Base-by-base conservation (phyloP, 2,888 invertebrate species). In the Eristalis arbustorum region DNA sequence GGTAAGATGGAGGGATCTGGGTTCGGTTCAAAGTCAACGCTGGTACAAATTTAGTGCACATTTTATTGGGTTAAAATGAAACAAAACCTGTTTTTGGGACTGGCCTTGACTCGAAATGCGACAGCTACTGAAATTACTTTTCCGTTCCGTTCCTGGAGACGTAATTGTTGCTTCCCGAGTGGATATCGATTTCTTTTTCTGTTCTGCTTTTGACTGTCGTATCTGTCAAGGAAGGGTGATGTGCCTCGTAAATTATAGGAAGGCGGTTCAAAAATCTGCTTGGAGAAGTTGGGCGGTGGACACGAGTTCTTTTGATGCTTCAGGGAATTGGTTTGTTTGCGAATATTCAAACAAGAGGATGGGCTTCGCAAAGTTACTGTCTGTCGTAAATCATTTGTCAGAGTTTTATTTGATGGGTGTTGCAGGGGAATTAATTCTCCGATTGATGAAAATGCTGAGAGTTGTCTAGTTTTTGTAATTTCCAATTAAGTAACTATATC, bases 131-230 rank as follows among this genome's bases (percentile, higher is more conserved):
- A 28, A 62, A 49, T 49, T 5, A 8, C 28, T 18, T 40, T 71
- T 71, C 37, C n/a, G 40, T 71, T 71, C 28, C 28, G 28, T 61
- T 61, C 37, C n/a, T n/a, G n/a, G 34, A 28, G 18, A 22, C 42
- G 42, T 59, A 69, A 23, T 42, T 28, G 57, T 23, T 57, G 57
- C 13, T 37, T 23, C 34, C 57, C 22, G 49, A 37, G 67, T 37
- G 56, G 10, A 67, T 31, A 67, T 68, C 25, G 68, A 68, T 68
- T 68, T 68, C 57, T 28, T 18, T 31, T 18, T 31, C n/a, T 28
- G 8, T 31, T 62, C 14, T 62, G 3, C 23, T 61, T 14, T 25
- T 5, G 61, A 59, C 59, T 59, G 6, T 25, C 13, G 25, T 14
- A 18, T 22, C 18, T 18, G 49, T 49, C 6, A 18, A 49, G 5